Evolutionary conservation across 2,888 invertebrate genomes (phyloP).

Genomic region (Trilocha varians): DNA sequence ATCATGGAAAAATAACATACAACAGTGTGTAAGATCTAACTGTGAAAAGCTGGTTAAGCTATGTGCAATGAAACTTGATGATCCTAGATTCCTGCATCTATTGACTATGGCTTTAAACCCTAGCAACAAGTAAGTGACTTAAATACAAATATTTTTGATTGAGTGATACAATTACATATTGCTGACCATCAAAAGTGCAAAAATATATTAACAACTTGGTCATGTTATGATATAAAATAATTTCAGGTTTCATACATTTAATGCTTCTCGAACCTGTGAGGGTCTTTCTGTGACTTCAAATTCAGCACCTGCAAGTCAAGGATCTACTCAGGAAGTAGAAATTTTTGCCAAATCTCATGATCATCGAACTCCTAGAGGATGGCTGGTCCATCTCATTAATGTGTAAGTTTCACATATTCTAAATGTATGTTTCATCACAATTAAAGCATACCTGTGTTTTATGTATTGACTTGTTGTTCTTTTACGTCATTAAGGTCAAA

Average conservation of each 20-base stretch:
- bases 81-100: constrained; percentile 92
- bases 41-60: constrained; percentile 93
- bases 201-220: too few species aligned
- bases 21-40: constrained; percentile 94
- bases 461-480: not conserved
- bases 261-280: constrained; percentile 84
- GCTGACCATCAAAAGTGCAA: too few species aligned
- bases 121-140: constrained; percentile 85
- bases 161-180: too few species aligned
- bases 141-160: too few species aligned
- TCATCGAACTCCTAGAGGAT: constrained; percentile 90
- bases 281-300: constrained; percentile 42
- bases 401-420: constrained; percentile 50
- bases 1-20: constrained; percentile 98
- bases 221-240: not conserved
- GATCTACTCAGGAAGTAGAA: constrained; percentile 52
- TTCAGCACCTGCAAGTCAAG: constrained; percentile 66
- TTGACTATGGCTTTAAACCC: constrained; percentile 96
- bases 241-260: constrained; percentile 88
- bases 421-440: not conserved
- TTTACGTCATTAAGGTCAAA: not conserved
- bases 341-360: constrained; percentile 83
- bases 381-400: constrained; percentile 97
- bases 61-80: constrained; percentile 94
- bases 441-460: not conserved